A percentile compares a stretch with the other conserved stretches of the same genome.
phyloP scores from a whole-genome alignment of 2,797 vertebrate genomes.

The Rhinophrynus dorsalis region DNA sequence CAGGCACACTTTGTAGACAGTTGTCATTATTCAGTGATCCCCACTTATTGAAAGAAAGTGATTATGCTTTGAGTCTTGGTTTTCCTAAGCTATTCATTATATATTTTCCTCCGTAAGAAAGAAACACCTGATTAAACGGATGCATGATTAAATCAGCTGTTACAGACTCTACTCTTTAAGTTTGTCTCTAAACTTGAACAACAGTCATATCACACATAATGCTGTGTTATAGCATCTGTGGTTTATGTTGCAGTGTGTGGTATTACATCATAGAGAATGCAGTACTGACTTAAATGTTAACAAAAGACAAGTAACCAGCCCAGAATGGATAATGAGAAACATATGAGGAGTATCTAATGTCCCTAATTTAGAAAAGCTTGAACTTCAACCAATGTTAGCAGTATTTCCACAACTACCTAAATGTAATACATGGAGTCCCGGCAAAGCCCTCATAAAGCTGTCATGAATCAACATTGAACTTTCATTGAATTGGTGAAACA shows the following conservation, averaged over 20 bases:
- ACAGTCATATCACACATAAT: conserved; percentile 16
- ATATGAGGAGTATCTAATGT: conserved; percentile 38
- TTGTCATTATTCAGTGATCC: too few relatives aligned
- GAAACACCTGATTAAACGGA: background rate
- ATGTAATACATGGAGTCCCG: conserved; percentile 50
- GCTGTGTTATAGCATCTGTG: conserved; percentile 15
- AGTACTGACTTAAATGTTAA: conserved; percentile 32
- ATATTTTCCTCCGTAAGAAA: too few relatives aligned
- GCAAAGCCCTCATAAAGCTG: conserved; percentile 61
- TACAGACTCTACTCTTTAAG: background rate
- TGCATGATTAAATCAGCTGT: background rate
- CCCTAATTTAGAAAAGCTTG: conserved; percentile 44
- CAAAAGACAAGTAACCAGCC: conserved; percentile 31
- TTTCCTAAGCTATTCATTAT: too few relatives aligned
- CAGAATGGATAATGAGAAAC: conserved; percentile 46
- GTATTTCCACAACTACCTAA: conserved; percentile 52
- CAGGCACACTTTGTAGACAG: too few relatives aligned
- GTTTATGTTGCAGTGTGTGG: conserved; percentile 35
- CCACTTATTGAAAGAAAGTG: too few relatives aligned
- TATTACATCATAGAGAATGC: conserved; percentile 45
- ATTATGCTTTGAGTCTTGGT: too few relatives aligned
- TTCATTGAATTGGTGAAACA: conserved; percentile 58
- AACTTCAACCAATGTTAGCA: conserved; percentile 44
- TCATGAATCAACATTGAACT: conserved; percentile 61
- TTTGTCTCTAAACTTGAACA: background rate